Percentiles rank a stretch among this genome's conserved stretches.
phyloP scores from a whole-genome alignment of 2,113 vertebrate species.

The Neolamprologus longior region DNA sequence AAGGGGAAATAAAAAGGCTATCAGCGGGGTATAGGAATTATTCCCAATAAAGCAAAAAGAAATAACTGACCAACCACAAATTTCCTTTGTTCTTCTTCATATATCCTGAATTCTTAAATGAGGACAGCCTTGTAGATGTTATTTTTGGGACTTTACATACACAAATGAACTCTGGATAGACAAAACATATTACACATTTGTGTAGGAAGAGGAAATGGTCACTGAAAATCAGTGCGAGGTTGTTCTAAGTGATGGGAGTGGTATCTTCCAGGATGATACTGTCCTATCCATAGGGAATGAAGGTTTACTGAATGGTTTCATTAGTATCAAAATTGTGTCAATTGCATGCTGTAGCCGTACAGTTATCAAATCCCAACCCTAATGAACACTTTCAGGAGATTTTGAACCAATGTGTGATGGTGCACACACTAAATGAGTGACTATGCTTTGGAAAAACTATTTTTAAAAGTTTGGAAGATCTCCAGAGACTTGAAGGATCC shows the following conservation, averaged over 20 bases:
- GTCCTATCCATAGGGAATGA: neutral
- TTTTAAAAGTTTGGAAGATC: neutral
- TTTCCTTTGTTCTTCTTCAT: neutral
- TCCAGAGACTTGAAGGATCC: neutral
- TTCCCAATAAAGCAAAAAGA: neutral
- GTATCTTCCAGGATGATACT: neutral
- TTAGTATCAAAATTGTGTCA: neutral
- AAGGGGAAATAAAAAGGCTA: neutral
- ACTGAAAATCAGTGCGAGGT: neutral
- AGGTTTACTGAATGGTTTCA: neutral
- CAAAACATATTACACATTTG: neutral
- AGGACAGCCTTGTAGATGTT: neutral
- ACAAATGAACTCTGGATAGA: neutral
- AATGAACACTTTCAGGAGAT: neutral
- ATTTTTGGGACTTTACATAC: neutral
- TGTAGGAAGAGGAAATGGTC: neutral
- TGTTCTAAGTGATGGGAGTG: neutral
- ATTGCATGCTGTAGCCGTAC: neutral
- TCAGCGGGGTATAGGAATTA: neutral
- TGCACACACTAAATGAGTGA: neutral
- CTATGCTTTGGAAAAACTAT: neutral
- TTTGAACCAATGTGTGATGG: neutral
- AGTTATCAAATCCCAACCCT: neutral
- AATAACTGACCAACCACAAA: neutral
- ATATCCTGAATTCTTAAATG: neutral